phyloP scores from a whole-genome alignment of 2,888 invertebrate genomes.

The Geotrupes spiniger region DNA sequence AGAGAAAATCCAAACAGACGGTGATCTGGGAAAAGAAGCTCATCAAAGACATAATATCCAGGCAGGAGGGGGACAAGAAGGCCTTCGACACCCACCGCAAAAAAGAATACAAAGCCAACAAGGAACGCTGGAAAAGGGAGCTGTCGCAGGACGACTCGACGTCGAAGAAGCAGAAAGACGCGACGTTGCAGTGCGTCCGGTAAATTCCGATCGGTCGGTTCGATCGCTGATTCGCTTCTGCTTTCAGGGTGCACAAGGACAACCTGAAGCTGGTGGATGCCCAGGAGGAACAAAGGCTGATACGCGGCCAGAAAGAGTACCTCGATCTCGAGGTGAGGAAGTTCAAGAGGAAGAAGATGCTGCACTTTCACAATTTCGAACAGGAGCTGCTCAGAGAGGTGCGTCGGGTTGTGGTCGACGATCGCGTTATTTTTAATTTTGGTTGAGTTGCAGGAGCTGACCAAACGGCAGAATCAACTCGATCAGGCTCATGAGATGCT shows the following conservation, averaged over 20 bases:
- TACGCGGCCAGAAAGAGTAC: slow-evolving; percentile 86
- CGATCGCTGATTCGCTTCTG: too few species aligned
- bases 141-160: slow-evolving; percentile 89
- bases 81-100: slow-evolving; percentile 90
- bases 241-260: slow-evolving; percentile 80
- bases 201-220: too few species aligned
- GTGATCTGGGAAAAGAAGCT: slow-evolving; percentile 88
- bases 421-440: slow-evolving; percentile 7
- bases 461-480: slow-evolving; percentile 90
- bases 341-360: slow-evolving; percentile 85
- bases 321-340: slow-evolving; percentile 90
- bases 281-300: slow-evolving; percentile 83
- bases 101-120: slow-evolving; percentile 94
- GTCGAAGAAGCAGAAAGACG: slow-evolving; percentile 86
- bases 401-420: slow-evolving; percentile 32
- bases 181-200: slow-evolving; percentile 80
- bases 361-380: slow-evolving; percentile 82
- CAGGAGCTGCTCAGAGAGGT: slow-evolving; percentile 89
- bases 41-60: slow-evolving; percentile 82
- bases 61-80: slow-evolving; percentile 91
- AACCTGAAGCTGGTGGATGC: slow-evolving; percentile 87
- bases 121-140: slow-evolving; percentile 94
- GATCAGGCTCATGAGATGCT: slow-evolving; percentile 95
- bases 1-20: slow-evolving; percentile 82
- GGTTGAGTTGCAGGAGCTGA: slow-evolving; percentile 70